These are phyloP conservation scores for Festucalex cinctus DNA, from an alignment of 2,113 vertebrate species.

Conservation along the genomic window DNA sequence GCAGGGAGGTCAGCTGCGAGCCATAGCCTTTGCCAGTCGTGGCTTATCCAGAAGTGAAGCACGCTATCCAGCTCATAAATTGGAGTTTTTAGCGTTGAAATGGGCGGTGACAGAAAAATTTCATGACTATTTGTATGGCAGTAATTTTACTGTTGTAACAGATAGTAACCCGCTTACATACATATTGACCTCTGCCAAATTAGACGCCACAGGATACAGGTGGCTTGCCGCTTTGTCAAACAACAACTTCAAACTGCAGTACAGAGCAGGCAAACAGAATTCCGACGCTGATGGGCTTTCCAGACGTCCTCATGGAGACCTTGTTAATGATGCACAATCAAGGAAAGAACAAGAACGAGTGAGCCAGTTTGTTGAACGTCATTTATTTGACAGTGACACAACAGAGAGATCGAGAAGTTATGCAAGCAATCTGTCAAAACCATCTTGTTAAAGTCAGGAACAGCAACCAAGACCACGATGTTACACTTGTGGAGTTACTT, in stretches of 20 bases:
- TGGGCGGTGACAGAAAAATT: no score
- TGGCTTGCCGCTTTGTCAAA: neutral
- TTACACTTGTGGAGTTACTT: no score
- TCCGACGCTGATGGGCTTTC: neutral
- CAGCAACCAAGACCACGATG: no score
- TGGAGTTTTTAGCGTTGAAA: no score
- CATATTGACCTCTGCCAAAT: neutral
- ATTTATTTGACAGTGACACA: neutral
- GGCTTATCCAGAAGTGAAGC: slow-evolving; percentile 6
- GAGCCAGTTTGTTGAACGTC: no score
- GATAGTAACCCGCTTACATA: neutral
- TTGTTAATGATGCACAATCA: no score
- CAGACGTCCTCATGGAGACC: neutral
- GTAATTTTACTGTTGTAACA: neutral
- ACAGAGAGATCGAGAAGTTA: neutral
- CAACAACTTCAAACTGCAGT: neutral
- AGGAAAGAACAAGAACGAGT: no score
- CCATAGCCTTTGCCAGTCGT: neutral
- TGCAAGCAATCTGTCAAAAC: no score
- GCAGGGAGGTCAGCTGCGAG: neutral
- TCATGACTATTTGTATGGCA: neutral
- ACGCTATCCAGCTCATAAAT: no score
- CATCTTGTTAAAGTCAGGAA: no score
- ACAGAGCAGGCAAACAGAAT: neutral
- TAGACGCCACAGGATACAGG: neutral